Evolutionary conservation across 2,113 vertebrate species (phyloP).

Genomic region (Halcyon senegalensis): DNA sequence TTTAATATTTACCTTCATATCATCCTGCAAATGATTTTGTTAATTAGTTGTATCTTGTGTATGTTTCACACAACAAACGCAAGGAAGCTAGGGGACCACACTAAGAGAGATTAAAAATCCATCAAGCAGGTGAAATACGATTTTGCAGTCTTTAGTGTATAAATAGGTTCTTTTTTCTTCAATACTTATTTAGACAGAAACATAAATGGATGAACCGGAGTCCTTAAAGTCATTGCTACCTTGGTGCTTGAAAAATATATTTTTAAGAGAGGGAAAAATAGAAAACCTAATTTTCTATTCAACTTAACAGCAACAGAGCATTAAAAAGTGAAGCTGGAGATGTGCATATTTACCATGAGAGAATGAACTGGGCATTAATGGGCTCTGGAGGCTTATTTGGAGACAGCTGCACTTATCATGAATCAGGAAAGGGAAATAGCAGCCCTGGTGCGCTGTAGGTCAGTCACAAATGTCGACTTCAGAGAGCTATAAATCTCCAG

Average conservation of each 20-base stretch:
- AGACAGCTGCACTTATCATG: conserved; percentile 79
- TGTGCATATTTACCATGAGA: conserved; percentile 73
- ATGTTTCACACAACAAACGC: not conserved
- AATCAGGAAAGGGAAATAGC: conserved; percentile 78
- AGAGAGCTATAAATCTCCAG: conserved; percentile 75
- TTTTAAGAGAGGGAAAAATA: conserved; percentile 23
- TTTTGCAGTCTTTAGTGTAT: conserved; percentile 31
- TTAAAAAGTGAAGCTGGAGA: conserved; percentile 58
- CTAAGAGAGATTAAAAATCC: conserved; percentile 58
- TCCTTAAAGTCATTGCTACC: conserved; percentile 13
- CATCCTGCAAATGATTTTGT: conserved; percentile 70
- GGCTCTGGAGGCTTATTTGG: conserved; percentile 72
- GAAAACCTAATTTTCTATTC: conserved; percentile 51
- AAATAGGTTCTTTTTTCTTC: not conserved
- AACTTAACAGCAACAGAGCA: conserved; percentile 44
- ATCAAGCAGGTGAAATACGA: conserved; percentile 28
- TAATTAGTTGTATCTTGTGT: conserved; percentile 71
- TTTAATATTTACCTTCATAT: conserved; percentile 78
- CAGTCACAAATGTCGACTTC: conserved; percentile 77
- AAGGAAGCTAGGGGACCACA: not conserved
- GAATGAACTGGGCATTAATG: conserved; percentile 67
- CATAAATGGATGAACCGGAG: not conserved
- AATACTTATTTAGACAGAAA: conserved; percentile 18
- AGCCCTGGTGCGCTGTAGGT: conserved; percentile 75
- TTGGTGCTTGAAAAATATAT: not conserved